Percentiles rank a stretch among this genome's conserved stretches.
Evolutionary conservation across 2,113 vertebrate species (phyloP).

Genomic region (Sylvietta virens): DNA sequence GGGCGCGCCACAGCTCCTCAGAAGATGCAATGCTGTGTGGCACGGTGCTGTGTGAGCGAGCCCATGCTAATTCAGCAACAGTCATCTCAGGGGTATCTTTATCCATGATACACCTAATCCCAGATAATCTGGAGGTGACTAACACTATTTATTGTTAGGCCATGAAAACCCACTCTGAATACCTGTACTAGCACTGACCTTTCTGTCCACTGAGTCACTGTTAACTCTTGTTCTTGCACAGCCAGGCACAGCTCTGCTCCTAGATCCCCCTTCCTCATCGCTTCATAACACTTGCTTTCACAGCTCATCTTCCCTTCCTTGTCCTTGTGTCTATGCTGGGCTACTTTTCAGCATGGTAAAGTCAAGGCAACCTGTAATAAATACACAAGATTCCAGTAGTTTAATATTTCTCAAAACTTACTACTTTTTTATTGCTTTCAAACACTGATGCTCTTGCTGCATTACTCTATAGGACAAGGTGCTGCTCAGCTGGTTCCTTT

Average conservation of each 20-base stretch:
- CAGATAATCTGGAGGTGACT: background rate
- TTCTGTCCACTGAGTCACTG: background rate
- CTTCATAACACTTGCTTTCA: background rate
- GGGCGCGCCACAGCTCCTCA: background rate
- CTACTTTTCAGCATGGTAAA: background rate
- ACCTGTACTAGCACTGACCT: background rate
- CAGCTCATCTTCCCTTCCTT: background rate
- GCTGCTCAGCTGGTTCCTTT: background rate
- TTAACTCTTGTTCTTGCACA: background rate
- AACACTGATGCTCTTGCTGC: background rate
- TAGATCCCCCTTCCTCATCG: background rate
- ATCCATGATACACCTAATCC: background rate
- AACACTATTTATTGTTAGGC: background rate
- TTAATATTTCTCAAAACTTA: background rate
- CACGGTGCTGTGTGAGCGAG: fast-evolving
- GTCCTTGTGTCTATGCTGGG: background rate
- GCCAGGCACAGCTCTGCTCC: background rate
- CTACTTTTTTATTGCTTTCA: background rate
- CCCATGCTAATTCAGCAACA: background rate
- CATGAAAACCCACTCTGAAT: background rate
- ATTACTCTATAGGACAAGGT: background rate
- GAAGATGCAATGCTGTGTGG: background rate
- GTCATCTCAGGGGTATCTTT: background rate
- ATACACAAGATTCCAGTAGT: background rate
- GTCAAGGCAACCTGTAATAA: background rate